phyloP scores from a whole-genome alignment of 2,888 invertebrate genomes.

The Brachynemurus nebulosus region DNA sequence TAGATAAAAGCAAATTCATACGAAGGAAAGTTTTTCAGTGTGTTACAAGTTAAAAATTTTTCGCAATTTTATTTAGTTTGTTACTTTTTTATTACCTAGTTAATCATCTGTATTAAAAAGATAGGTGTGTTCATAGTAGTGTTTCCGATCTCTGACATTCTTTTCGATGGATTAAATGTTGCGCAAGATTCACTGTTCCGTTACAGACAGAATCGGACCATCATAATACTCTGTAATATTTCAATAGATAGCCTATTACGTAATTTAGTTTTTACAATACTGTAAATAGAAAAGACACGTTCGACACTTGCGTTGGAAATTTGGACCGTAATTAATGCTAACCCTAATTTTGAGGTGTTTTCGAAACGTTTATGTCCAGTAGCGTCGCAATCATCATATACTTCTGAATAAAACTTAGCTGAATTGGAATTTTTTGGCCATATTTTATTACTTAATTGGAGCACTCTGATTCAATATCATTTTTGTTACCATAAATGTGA shows the following conservation, averaged over 20 bases:
- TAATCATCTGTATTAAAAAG: no score
- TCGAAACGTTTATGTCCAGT: background rate
- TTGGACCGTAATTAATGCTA: background rate
- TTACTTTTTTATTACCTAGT: no score
- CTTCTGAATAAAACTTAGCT: slow-evolving; percentile 6
- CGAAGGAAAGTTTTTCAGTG: no score
- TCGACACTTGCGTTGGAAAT: background rate
- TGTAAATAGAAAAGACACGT: background rate
- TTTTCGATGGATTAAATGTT: background rate
- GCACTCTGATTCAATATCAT: slow-evolving; percentile 16
- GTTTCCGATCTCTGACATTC: no score
- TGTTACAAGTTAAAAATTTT: no score
- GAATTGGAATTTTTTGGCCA: slow-evolving; percentile 10
- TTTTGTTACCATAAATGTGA: slow-evolving; percentile 14
- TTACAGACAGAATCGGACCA: background rate
- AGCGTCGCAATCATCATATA: background rate
- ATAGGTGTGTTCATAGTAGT: no score
- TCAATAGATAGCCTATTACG: background rate
- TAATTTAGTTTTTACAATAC: background rate
- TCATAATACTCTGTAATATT: background rate
- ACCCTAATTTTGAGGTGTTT: background rate
- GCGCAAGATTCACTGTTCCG: background rate
- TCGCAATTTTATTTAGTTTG: no score
- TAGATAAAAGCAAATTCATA: no score
- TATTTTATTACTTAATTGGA: slow-evolving; percentile 14